A percentile compares a stretch with the other conserved stretches of the same genome.
phyloP scores from a whole-genome alignment of 2,888 invertebrate species.

The Polymixis flavicincta region DNA sequence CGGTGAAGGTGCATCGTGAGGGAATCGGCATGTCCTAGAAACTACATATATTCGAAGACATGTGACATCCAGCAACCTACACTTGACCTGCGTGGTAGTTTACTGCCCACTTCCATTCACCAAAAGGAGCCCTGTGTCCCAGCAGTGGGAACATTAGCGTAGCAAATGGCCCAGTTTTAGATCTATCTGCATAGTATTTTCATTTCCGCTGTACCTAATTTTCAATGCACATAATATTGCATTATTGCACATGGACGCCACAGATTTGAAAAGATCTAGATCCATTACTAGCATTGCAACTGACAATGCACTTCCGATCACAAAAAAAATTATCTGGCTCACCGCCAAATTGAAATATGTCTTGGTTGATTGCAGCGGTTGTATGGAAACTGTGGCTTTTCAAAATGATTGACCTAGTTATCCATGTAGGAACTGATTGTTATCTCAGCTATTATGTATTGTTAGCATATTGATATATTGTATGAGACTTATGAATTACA shows the following conservation, averaged over 20 bases:
- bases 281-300: slow-evolving; percentile 71
- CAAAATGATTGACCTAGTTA: slow-evolving; percentile 84
- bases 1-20: no score
- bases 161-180: neutral
- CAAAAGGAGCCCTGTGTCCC: no score
- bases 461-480: slow-evolving; percentile 74
- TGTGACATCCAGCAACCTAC: no score
- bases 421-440: slow-evolving; percentile 78
- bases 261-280: slow-evolving; percentile 48
- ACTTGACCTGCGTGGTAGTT: no score
- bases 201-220: slow-evolving; percentile 48
- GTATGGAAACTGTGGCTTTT: slow-evolving; percentile 78
- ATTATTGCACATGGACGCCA: slow-evolving; percentile 14
- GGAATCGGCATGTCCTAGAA: no score
- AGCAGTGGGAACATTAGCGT: no score
- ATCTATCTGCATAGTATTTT: slow-evolving; percentile 31
- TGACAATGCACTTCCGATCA: slow-evolving; percentile 77
- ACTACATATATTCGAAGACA: no score
- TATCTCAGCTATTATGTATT: slow-evolving; percentile 75
- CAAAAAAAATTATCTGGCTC: slow-evolving; percentile 82
- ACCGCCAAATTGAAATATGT: slow-evolving; percentile 85
- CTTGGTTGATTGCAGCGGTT: slow-evolving; percentile 81
- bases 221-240: slow-evolving; percentile 40
- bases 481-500: slow-evolving; percentile 71
- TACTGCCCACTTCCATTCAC: no score